A percentile compares a stretch with the other conserved stretches of the same genome.
phyloP scores from a whole-genome alignment of 2,888 invertebrate species.

The Hirtodrosophila histrioides region DNA sequence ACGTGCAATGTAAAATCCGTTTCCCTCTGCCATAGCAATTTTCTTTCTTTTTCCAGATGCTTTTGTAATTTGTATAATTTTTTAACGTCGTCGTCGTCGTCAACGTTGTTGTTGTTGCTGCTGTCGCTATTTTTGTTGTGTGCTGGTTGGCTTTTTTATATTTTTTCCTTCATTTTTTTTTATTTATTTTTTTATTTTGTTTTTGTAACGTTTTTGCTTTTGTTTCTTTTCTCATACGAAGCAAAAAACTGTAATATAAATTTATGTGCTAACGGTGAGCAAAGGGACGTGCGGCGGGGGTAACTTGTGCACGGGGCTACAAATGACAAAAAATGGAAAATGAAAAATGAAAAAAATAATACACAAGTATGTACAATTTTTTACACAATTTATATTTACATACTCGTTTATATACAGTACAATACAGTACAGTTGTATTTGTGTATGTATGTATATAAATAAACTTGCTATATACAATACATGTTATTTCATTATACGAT shows the following conservation, averaged over 20 bases:
- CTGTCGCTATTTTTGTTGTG: constrained; percentile 36
- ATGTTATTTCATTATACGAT: neutral
- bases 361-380: constrained; percentile 39
- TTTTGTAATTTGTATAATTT: constrained; percentile 78
- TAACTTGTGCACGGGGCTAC: constrained; percentile 35
- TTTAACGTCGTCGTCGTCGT: constrained; percentile 67
- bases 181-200: constrained; percentile 23
- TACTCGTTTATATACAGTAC: neutral
- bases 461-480: neutral
- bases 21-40: constrained; percentile 59
- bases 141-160: constrained; percentile 41
- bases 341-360: constrained; percentile 38
- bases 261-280: constrained; percentile 62
- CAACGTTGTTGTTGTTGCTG: constrained; percentile 24
- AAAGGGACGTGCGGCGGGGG: constrained; percentile 26
- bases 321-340: constrained; percentile 45
- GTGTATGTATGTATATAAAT: constrained; percentile 11
- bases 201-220: constrained; percentile 60
- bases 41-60: constrained; percentile 63
- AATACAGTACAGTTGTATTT: too few relatives aligned
- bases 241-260: constrained; percentile 75
- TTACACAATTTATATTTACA: constrained; percentile 43
- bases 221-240: constrained; percentile 58
- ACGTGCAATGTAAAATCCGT: constrained; percentile 55
- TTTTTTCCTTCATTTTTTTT: constrained; percentile 31